Percentiles rank a stretch among this genome's conserved stretches.
These are phyloP conservation scores for Schizotus pectinicornis DNA, from an alignment of 2,888 invertebrate genomes.

Conservation along the genomic window DNA sequence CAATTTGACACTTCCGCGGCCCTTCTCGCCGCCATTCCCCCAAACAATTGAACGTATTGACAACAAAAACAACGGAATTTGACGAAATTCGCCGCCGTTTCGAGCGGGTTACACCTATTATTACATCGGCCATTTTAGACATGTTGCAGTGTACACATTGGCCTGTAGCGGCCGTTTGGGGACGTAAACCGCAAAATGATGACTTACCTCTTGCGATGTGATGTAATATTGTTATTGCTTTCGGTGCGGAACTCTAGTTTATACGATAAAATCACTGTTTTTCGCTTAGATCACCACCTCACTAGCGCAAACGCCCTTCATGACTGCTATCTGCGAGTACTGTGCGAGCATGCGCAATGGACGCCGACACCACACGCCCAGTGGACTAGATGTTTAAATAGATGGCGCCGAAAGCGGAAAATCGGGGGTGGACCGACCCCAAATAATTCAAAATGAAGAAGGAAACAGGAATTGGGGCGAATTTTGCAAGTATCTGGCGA, in stretches of 20 bases:
- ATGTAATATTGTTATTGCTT: conserved; percentile 11
- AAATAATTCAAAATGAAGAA: too few species aligned
- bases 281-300: conserved; percentile 40
- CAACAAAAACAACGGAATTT: conserved; percentile 2
- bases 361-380: conserved; percentile 21
- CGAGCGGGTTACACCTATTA: conserved; percentile 34
- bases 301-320: conserved; percentile 51
- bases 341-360: conserved; percentile 32
- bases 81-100: conserved; percentile 12
- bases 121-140: conserved; percentile 34
- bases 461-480: too few species aligned
- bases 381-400: conserved; percentile 13
- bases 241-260: conserved; percentile 29
- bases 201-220: conserved; percentile 14
- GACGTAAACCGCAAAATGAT: conserved; percentile 1
- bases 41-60: conserved; percentile 2
- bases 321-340: conserved; percentile 44
- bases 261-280: conserved; percentile 35
- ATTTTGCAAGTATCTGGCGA: too few species aligned
- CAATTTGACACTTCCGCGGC: too few species aligned
- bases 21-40: not conserved
- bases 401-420: conserved; percentile 8
- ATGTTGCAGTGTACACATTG: conserved; percentile 5
- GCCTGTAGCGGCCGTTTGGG: not conserved
- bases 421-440: too few species aligned